A percentile compares a stretch with the other conserved stretches of the same genome.
These are phyloP conservation scores for Anneissia japonica DNA, from an alignment of 35 echinoderm and acorn worm species.

Conservation along the genomic window DNA sequence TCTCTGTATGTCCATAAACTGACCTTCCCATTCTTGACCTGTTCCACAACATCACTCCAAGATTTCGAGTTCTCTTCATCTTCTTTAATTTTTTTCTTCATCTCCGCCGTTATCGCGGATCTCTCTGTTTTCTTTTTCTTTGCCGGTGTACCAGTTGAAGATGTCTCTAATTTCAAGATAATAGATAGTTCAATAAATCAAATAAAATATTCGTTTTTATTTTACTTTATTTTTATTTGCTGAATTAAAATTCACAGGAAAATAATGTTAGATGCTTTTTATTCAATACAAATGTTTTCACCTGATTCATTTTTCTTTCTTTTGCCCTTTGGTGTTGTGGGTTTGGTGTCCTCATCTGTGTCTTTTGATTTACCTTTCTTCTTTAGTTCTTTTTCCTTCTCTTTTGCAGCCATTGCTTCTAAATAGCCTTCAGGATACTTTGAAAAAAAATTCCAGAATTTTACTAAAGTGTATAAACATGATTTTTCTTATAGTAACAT, in stretches of 20 bases:
- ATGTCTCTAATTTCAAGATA: background rate
- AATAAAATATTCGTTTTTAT: too few species aligned
- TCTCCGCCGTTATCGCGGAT: slow-evolving; percentile 43
- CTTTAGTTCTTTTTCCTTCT: slow-evolving; percentile 55
- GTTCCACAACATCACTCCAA: slow-evolving; percentile 73
- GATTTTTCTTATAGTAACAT: too few species aligned
- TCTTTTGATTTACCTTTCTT: slow-evolving; percentile 38
- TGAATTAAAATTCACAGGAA: too few species aligned
- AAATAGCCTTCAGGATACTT: slow-evolving; percentile 97
- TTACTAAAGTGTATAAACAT: background rate
- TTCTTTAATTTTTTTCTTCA: slow-evolving; percentile 61
- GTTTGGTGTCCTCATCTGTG: slow-evolving; percentile 31
- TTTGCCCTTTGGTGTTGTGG: slow-evolving; percentile 66
- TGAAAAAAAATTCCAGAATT: slow-evolving; percentile 6
- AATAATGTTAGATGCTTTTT: too few species aligned
- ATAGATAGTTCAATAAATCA: too few species aligned
- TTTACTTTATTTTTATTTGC: too few species aligned
- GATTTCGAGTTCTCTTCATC: slow-evolving; percentile 71
- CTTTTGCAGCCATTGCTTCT: slow-evolving; percentile 93
- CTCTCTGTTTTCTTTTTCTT: slow-evolving; percentile 60
- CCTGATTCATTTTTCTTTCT: slow-evolving; percentile 45
- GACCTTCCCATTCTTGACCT: slow-evolving; percentile 77
- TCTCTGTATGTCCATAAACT: background rate
- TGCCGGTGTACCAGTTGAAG: slow-evolving; percentile 8
- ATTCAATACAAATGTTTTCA: slow-evolving; percentile 28